Base-by-base conservation (phyloP, 2,113 vertebrate genomes). In the Apteryx owenii region DNA sequence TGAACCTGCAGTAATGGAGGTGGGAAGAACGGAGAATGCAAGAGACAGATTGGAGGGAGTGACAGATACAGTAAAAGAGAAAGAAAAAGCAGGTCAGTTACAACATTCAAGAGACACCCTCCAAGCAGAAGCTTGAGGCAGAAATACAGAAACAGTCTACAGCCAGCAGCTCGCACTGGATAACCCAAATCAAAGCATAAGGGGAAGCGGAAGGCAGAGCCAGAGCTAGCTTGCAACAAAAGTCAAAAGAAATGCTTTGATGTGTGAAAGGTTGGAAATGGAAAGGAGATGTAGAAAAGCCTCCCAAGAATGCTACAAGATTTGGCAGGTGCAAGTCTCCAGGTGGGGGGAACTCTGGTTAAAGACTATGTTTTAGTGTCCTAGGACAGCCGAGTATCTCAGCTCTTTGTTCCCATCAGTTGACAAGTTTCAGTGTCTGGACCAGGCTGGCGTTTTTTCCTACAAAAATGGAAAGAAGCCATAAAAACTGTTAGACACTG, bases 1-100 rank as follows among this genome's bases (percentile, higher is more conserved):
- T 81, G 99, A 99, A 96, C 99, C 99, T 99, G 96, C 26, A 97
- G 96, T 33, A 21, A 69, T 7, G 90, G 92, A 98, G 68, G 89
- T 75, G 51, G 93, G 50, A 75, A 96, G 85, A 90, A 77, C 1
- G 20, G 64, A 94, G 85, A 85, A 89, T 0, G 38, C 89, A 82
- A 72, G 16, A 93, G 85, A 91, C 91, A 95, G 94, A 53, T 88
- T 6, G 93, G 91, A 84, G 71, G 44, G 64, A 64, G 80, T 58
- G 75, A 78, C 44, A 85, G 62, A 75, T 76, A 94, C 51, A 89
- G 94, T 66, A 68, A 85, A 89, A 95, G 81, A 97, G 80, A 98
- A 73, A 96, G 96, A 89, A 95, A 97, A 90, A 88, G 95, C 95
- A 96, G 88, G 93, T 97, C 89, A 97, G 94, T 96, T 78, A 96